A percentile compares a stretch with the other conserved stretches of the same genome.
Conservation (phyloP, 2,888 invertebrate genomes). For the Oxycera nigricornis region DNA sequence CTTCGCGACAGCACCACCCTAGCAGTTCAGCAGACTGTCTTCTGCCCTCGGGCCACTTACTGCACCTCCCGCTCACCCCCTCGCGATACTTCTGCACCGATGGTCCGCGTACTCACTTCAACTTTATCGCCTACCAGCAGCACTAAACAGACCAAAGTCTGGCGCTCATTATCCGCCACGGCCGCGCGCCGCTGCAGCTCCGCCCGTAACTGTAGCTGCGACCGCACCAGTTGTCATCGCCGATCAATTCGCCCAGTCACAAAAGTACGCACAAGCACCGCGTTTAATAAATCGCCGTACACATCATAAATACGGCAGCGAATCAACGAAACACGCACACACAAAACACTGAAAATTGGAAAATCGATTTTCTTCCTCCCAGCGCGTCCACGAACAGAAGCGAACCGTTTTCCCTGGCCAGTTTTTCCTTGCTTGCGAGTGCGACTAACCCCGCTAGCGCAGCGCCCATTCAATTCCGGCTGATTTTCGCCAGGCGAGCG, state of each 20-base stretch:
- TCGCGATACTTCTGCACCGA: neutral
- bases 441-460: neutral
- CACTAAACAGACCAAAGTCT: constrained; percentile 6
- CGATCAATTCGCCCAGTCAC: constrained; percentile 26
- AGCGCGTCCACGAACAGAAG: constrained; percentile 15
- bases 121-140: neutral
- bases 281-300: constrained; percentile 39
- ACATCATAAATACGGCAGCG: constrained; percentile 30
- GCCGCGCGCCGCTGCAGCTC: neutral
- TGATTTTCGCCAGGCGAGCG: no score
- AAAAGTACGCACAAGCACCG: constrained; percentile 36
- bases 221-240: constrained; percentile 20
- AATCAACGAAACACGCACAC: constrained; percentile 30
- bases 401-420: neutral
- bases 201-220: no score
- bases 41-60: constrained; percentile 4
- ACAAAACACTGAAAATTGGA: constrained; percentile 39
- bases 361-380: constrained; percentile 45
- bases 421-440: neutral
- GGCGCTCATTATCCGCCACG: constrained; percentile 1
- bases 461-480: no score
- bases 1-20: neutral
- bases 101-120: neutral
- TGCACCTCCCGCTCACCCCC: neutral
- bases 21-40: neutral